Base-by-base conservation (phyloP, 2,113 vertebrate genomes). In the Oncorhynchus kisutch region DNA sequence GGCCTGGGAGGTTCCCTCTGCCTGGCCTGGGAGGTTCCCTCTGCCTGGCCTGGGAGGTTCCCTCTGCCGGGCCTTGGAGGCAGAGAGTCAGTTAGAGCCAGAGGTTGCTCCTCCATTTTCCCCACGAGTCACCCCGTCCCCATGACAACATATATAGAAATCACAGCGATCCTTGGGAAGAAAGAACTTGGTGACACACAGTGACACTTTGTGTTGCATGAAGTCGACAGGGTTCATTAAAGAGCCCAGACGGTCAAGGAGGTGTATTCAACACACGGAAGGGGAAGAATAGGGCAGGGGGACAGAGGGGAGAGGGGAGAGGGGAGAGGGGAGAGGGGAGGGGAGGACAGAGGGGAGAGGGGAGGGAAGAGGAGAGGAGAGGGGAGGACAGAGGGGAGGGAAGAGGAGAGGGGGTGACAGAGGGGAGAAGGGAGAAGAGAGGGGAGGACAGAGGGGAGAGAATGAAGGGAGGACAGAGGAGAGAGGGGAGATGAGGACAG, bases 111-210 rank as follows among this genome's bases (percentile, higher is more conserved):
- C 91, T 93, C 95, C 94, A 31, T 67, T 96, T 97, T 96, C 94
- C 94, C 94, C 94, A 93, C 94, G 94, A 92, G 94, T 95, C 89
- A 91, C 94, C 94, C 81, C 91, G 89, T 99, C 95, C 90, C 96
- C 97, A 98, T 99, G 97, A 96, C 96, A 96, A 99, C 98, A 94
- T 96, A 98, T 97, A 98, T 97, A 98, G 97, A 98, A 99, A 98
- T 98, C 96, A 97, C 95, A 96, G 94, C 95, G 96, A 96, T 94
- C 97, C 94, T 95, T 90, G 94, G 94, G 95, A 95, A 95, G 95
- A 95, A 95, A 85, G 95, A 95, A 25, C 95, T 91, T 90, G 94
- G 94, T 95, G 96, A 97, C 87, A 96, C 94, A 97, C 95, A 95
- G 95, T 95, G 93, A 94, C 94, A 94, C 95, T 97, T 95, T 97